Evolutionary conservation across 2,797 vertebrate species (phyloP), one percentile per base, ranked within the genome.

Genomic region (Antrozous pallidus): DNA sequence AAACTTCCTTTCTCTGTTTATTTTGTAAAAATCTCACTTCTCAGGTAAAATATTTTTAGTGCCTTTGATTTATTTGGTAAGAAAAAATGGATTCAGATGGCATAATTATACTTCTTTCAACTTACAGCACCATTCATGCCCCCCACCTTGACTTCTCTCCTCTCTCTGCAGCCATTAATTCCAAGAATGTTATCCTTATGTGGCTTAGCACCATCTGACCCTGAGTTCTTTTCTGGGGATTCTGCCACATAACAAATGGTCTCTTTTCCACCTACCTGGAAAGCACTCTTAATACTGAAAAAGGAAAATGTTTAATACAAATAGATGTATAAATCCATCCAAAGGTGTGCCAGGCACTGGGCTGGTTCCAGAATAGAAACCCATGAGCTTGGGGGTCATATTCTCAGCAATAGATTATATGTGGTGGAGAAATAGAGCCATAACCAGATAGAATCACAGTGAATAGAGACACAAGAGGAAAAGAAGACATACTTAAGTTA

Each of bases 1-100:
- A 90, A 11, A 67, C 31, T 22, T 49, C 8, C 26, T 36, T 91
- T 63, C 42, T 91, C 24, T 82, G 24, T 61, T 40, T 42, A 71
- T 75, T 90, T 80, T 36, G 5, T 18, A 51, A 24, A 90, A 65
- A 87, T 86, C 4, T 90, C 77, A 88, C 7, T 33, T 70, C 36
- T 77, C 88, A 87, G 38, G 73, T 70, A 18, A 80, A 83, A 84
- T 67, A 45, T 45, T 88, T 94, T 40, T 16, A 61, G 14, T 80
- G 54, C 54, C 33, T 54, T 84, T 31, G 69, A 45, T 81, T 88
- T 69, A 88, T 63, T 56, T 69, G 31, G 31, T 51, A 88, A 36
- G 47, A 81, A 38, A 73, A 71, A 90, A n/a, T 85, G 22, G 11
- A 56, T 84, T 87, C 80, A 70, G 13, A 13, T 73, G 33, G 36